phyloP scores from a whole-genome alignment of 2,113 vertebrate genomes.

The Neodon shergylaensis region DNA sequence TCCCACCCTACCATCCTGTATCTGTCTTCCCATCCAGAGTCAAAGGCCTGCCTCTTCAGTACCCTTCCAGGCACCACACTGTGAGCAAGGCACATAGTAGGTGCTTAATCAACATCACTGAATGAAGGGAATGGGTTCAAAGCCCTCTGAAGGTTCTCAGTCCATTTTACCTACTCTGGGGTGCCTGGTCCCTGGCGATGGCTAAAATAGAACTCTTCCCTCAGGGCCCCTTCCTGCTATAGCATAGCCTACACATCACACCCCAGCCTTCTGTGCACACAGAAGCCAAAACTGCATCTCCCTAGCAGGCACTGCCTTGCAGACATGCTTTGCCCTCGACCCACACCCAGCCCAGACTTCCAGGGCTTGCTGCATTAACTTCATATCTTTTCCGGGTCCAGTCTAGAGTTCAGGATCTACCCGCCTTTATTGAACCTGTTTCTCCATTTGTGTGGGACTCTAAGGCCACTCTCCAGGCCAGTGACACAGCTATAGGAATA shows the following conservation, averaged over 20 bases:
- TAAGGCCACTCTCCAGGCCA: neutral
- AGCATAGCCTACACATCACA: neutral
- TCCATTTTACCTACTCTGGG: neutral
- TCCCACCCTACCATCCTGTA: neutral
- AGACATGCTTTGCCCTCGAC: neutral
- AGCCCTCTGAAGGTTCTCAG: neutral
- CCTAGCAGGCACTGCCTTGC: neutral
- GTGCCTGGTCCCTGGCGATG: neutral
- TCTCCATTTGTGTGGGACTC: neutral
- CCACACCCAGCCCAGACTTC: neutral
- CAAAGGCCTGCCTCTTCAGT: constrained; percentile 25
- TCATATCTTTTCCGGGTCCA: neutral
- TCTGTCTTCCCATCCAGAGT: constrained; percentile 36
- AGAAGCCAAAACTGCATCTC: neutral
- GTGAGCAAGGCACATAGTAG: neutral
- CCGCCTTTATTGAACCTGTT: neutral
- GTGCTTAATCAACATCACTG: neutral
- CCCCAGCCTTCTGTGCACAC: neutral
- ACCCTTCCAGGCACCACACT: neutral
- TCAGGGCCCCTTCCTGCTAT: neutral
- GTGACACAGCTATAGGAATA: neutral
- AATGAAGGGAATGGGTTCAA: neutral
- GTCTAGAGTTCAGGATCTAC: neutral
- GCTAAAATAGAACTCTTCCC: neutral
- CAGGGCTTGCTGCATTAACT: neutral